Conservation (phyloP, 1,140 invertebrate genomes). For the Myzus persicae region DNA sequence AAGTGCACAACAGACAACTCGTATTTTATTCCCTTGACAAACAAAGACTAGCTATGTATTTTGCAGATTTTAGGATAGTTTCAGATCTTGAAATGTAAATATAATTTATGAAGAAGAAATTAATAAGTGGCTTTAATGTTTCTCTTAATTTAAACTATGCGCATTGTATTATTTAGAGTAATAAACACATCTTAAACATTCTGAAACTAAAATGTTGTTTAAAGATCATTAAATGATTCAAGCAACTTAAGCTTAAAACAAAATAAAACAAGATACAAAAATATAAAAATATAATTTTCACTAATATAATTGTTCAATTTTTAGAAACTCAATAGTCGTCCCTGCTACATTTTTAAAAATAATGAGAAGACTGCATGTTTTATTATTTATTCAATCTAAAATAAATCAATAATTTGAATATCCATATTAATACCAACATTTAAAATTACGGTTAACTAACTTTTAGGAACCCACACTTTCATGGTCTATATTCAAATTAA, state of each 20-base stretch:
- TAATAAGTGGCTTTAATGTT: neutral
- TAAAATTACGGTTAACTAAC: neutral
- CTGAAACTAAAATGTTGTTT: neutral
- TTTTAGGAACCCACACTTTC: neutral
- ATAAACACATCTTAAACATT: neutral
- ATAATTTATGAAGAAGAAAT: neutral
- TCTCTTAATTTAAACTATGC: neutral
- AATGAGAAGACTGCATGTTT: neutral
- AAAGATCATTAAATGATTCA: neutral
- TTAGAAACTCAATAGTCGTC: neutral
- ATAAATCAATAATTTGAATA: neutral
- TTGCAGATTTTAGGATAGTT: neutral
- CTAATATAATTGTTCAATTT: neutral
- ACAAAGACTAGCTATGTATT: neutral
- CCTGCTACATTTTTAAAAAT: neutral
- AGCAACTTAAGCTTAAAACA: neutral
- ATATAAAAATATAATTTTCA: neutral
- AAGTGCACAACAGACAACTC: constrained; percentile 1
- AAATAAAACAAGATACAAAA: neutral
- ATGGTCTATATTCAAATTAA: too few species aligned
- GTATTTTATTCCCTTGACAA: constrained; percentile 17
- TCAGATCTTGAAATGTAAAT: neutral
- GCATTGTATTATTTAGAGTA: neutral
- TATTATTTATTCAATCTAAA: neutral
- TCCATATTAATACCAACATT: neutral